These are phyloP conservation scores for Nematolebias whitei DNA, from an alignment of 2,113 vertebrate genomes.

Conservation along the genomic window DNA sequence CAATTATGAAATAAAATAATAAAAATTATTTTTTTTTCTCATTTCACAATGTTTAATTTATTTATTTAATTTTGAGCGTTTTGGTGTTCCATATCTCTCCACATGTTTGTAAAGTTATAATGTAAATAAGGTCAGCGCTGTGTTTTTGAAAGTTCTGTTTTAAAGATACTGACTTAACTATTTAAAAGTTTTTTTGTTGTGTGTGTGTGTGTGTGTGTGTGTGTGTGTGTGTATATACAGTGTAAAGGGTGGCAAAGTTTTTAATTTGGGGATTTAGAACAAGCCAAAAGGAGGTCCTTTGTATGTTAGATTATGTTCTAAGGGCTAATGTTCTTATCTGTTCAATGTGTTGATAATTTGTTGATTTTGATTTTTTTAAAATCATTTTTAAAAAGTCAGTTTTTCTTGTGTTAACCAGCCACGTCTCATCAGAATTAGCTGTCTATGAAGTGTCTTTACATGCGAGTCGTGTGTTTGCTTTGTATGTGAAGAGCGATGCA, in stretches of 20 bases:
- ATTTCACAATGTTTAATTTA: too few relatives aligned
- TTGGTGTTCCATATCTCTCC: too few relatives aligned
- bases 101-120: conserved; percentile 54
- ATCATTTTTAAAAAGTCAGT: conserved; percentile 13
- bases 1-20: too few relatives aligned
- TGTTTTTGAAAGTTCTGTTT: conserved; percentile 48
- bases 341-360: not conserved
- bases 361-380: conserved; percentile 22
- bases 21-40: too few relatives aligned
- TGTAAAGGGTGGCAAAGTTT: conserved; percentile 26
- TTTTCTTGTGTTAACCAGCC: conserved; percentile 5
- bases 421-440: conserved; percentile 8
- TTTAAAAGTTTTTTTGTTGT: conserved; percentile 28
- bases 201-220: conserved; percentile 21
- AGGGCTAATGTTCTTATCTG: conserved; percentile 56
- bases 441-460: conserved; percentile 25
- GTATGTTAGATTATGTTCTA: conserved; percentile 44
- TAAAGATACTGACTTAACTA: conserved; percentile 17
- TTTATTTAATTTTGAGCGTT: too few relatives aligned
- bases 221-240: conserved; percentile 38
- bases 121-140: conserved; percentile 63
- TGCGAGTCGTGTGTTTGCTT: not conserved
- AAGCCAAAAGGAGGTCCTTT: conserved; percentile 15
- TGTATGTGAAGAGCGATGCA: conserved; percentile 15
- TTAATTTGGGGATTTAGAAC: conserved; percentile 10